Conservation (phyloP, 2,888 invertebrate genomes). For the Sesia bembeciformis region DNA sequence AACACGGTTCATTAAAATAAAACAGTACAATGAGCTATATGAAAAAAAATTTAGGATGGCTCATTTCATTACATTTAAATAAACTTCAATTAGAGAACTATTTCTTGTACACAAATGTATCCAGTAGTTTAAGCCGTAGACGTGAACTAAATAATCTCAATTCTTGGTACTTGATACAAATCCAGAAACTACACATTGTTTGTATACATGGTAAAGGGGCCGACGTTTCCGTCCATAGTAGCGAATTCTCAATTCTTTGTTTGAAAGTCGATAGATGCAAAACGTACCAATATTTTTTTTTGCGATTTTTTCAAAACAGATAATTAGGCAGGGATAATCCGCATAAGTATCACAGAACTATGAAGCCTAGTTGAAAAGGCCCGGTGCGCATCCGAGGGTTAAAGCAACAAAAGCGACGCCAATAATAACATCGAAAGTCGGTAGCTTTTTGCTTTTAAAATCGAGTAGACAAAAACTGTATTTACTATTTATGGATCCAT, state of each 20-base stretch:
- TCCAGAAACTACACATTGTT: conserved; percentile 8
- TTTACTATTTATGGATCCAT: too few species aligned
- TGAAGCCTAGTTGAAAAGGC: conserved; percentile 32
- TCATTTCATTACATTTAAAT: too few species aligned
- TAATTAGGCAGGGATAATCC: conserved; percentile 65
- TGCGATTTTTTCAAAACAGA: conserved; percentile 61
- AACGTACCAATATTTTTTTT: conserved; percentile 43
- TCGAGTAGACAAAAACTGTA: conserved; percentile 38
- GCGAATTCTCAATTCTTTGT: conserved; percentile 24
- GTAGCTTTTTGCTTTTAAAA: conserved; percentile 68
- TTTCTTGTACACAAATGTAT: too few species aligned
- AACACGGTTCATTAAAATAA: too few species aligned
- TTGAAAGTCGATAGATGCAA: conserved; percentile 41
- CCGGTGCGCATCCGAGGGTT: conserved; percentile 48
- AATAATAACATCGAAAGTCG: conserved; percentile 68
- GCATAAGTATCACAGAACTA: conserved; percentile 49
- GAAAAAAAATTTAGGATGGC: too few species aligned
- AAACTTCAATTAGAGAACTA: too few species aligned
- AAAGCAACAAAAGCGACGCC: conserved; percentile 42
- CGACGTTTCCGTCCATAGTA: conserved; percentile 18
- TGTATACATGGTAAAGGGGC: too few species aligned
- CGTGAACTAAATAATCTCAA: conserved; percentile 1
- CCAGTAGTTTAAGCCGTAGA: too few species aligned
- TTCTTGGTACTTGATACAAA: background rate
- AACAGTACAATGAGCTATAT: too few species aligned